Conservation (phyloP, 2,888 invertebrate genomes). For the Salpingus planirostris region DNA sequence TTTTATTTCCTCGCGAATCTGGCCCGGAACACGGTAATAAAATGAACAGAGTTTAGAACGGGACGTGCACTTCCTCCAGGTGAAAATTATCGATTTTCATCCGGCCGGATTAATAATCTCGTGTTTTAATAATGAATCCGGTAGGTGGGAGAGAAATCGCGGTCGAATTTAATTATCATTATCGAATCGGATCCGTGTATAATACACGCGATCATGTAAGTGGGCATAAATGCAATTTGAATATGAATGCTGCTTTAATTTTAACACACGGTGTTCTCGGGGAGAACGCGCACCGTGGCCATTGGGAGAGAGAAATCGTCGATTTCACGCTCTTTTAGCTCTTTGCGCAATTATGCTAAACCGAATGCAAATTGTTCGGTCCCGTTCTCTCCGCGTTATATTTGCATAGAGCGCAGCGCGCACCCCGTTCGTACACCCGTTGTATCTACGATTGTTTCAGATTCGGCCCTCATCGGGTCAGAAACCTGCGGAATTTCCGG, state of each 20-base stretch:
- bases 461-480: no score
- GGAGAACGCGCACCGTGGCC: conserved; percentile 11
- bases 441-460: no score
- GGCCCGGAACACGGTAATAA: no score
- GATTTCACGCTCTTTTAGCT: conserved; percentile 26
- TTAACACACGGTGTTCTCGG: conserved; percentile 17
- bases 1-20: no score
- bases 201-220: conserved; percentile 18
- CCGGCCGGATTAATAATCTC: no score
- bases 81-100: no score
- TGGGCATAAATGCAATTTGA: conserved; percentile 19
- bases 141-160: no score
- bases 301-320: conserved; percentile 22
- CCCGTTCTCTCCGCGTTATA: conserved; percentile 11
- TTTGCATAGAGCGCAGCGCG: conserved; percentile 20
- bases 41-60: no score
- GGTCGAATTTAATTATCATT: neutral
- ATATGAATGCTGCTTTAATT: conserved; percentile 25
- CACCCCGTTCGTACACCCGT: no score
- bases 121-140: no score
- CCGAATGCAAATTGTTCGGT: conserved; percentile 22
- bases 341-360: conserved; percentile 26
- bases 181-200: neutral
- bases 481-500: no score
- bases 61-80: no score